Evolutionary conservation across 1,140 invertebrate species (phyloP).

Genomic region (Zaprionus vittiger): DNA sequence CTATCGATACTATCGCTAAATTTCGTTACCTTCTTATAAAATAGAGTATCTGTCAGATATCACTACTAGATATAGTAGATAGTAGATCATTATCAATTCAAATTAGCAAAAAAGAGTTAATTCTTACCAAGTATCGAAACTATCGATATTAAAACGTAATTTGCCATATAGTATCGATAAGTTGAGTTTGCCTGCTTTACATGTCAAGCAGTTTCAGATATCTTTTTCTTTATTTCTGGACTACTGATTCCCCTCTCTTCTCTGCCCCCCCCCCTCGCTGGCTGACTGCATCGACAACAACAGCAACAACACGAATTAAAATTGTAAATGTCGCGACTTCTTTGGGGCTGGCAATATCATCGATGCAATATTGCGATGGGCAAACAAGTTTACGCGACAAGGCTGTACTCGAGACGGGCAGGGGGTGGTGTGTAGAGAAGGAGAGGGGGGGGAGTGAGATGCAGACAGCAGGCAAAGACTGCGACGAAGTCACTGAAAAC

Average conservation of each 20-base stretch:
- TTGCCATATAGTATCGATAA: not conserved
- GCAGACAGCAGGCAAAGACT: not conserved
- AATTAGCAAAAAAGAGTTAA: not conserved
- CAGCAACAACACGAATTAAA: slow-evolving; percentile 75
- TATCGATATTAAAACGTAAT: not conserved
- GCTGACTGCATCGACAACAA: slow-evolving; percentile 38
- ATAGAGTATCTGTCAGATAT: not conserved
- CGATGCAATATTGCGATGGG: slow-evolving; percentile 52
- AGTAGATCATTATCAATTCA: not conserved
- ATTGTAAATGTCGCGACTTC: slow-evolving; percentile 77
- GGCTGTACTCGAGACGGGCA: not conserved
- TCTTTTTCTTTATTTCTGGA: slow-evolving; percentile 10
- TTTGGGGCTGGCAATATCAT: slow-evolving; percentile 65
- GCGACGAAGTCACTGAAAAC: slow-evolving; percentile 2
- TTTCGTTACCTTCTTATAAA: not conserved
- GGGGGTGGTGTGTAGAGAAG: not conserved
- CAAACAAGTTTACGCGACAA: slow-evolving; percentile 73
- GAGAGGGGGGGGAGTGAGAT: not conserved
- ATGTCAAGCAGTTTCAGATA: not conserved
- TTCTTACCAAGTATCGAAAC: not conserved
- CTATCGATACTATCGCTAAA: not conserved
- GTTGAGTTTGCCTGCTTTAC: not conserved
- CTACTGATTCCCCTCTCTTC: slow-evolving; percentile 10
- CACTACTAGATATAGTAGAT: not conserved
- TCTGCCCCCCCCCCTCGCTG: slow-evolving; percentile 34